These are phyloP conservation scores for Scomber scombrus DNA, from an alignment of 2,113 vertebrate species.

Conservation along the genomic window DNA sequence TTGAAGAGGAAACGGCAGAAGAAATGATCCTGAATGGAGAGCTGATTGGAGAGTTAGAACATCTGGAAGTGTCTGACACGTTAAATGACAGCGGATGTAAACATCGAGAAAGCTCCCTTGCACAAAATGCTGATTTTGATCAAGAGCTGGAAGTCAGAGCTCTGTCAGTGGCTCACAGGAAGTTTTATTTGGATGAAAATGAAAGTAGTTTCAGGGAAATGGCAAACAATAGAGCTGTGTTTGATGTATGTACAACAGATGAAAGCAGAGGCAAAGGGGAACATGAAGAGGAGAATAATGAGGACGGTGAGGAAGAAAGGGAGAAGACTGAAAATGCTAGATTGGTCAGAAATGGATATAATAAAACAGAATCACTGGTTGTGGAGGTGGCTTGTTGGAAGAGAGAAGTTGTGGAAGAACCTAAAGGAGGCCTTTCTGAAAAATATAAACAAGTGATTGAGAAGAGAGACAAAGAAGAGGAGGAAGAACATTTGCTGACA, in stretches of 20 bases:
- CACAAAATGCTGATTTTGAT: conserved; percentile 16
- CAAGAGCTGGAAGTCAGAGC: background rate
- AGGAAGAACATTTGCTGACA: background rate
- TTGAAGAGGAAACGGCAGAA: conserved; percentile 61
- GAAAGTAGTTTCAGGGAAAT: conserved; percentile 2
- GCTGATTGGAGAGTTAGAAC: conserved; percentile 16
- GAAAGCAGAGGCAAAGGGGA: conserved; percentile 10
- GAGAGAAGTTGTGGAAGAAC: background rate
- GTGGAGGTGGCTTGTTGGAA: conserved; percentile 28
- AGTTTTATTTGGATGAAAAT: conserved; percentile 11
- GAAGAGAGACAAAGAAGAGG: background rate
- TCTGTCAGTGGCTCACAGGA: background rate
- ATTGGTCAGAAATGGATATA: background rate
- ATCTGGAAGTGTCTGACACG: background rate
- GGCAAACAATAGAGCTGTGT: conserved; percentile 11
- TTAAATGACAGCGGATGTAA: conserved; percentile 2
- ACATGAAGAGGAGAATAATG: background rate
- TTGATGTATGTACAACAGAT: conserved; percentile 11
- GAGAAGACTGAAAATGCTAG: background rate
- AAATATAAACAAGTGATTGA: background rate
- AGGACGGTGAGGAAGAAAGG: conserved; percentile 8
- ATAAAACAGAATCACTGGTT: conserved; percentile 11
- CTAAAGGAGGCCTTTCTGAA: background rate
- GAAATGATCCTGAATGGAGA: conserved; percentile 29
- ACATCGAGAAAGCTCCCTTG: background rate